phyloP scores from a whole-genome alignment of 2,113 vertebrate genomes.

The Martes martes region DNA sequence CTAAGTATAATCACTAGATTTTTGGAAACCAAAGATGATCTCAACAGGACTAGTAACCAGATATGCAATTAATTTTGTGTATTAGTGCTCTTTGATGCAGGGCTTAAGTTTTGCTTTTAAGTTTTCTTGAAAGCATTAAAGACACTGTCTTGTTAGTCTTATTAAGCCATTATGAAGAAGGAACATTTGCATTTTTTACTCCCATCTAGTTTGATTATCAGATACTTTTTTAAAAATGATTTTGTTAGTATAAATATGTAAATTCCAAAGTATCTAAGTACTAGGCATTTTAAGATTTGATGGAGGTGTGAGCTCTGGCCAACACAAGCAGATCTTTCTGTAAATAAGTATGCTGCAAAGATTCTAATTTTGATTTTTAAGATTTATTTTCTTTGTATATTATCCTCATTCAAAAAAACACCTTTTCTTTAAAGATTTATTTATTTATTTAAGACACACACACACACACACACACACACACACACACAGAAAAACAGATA shows the following conservation, averaged over 20 bases:
- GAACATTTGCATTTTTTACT: background rate
- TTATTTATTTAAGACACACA: background rate
- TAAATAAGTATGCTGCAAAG: background rate
- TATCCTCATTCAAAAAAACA: too few relatives aligned
- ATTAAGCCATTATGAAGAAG: background rate
- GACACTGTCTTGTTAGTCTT: background rate
- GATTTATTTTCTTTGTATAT: background rate
- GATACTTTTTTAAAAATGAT: background rate
- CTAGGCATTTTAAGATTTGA: background rate
- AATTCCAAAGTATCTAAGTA: background rate
- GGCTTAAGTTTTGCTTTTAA: background rate
- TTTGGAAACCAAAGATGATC: background rate
- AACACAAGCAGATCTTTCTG: background rate
- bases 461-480: background rate
- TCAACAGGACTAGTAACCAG: background rate
- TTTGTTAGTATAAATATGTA: background rate
- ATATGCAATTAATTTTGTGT: background rate
- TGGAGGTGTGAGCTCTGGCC: background rate
- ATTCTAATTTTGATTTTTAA: background rate
- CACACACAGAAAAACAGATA: background rate
- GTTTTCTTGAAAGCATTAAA: background rate
- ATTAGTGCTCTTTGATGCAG: background rate
- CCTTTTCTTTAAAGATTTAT: background rate
- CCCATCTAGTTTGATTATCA: background rate
- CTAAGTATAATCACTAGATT: background rate